A percentile compares a stretch with the other conserved stretches of the same genome.
These are phyloP conservation scores for Diaphora mendica DNA, from an alignment of 2,888 invertebrate genomes.

Conservation along the genomic window DNA sequence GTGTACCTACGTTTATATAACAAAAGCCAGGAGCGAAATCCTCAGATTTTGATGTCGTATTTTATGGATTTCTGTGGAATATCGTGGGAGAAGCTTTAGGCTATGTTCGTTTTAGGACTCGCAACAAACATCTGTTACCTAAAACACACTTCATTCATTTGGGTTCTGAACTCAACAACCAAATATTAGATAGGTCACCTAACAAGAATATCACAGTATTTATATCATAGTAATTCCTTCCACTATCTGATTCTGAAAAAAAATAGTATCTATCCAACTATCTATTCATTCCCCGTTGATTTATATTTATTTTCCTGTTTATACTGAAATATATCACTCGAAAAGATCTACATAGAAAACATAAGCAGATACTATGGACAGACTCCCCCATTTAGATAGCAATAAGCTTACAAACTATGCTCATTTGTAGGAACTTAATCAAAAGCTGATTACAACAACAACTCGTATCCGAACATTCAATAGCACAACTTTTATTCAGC, in stretches of 20 bases:
- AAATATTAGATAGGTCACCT: too few species aligned
- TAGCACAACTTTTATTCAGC: slow-evolving; percentile 40
- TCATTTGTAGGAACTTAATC: slow-evolving; percentile 46
- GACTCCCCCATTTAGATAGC: slow-evolving; percentile 18
- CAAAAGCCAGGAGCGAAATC: background rate
- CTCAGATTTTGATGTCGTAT: background rate
- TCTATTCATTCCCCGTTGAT: background rate
- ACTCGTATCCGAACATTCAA: slow-evolving; percentile 32
- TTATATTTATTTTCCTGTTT: background rate
- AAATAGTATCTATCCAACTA: background rate
- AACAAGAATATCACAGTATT: background rate
- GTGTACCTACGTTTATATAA: background rate
- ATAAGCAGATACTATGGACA: slow-evolving; percentile 3
- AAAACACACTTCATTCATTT: too few species aligned
- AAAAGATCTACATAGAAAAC: slow-evolving; percentile 4
- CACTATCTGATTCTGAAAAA: background rate
- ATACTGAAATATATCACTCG: background rate
- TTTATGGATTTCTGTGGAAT: background rate
- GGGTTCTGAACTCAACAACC: too few species aligned
- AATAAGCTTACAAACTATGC: slow-evolving; percentile 31
- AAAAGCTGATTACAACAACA: slow-evolving; percentile 46
- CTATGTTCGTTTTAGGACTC: background rate
- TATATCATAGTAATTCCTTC: background rate
- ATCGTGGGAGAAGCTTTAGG: background rate
- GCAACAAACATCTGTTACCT: background rate